Evolutionary conservation across 2,888 invertebrate genomes (phyloP).

Genomic region (Sthenelais limicola): DNA sequence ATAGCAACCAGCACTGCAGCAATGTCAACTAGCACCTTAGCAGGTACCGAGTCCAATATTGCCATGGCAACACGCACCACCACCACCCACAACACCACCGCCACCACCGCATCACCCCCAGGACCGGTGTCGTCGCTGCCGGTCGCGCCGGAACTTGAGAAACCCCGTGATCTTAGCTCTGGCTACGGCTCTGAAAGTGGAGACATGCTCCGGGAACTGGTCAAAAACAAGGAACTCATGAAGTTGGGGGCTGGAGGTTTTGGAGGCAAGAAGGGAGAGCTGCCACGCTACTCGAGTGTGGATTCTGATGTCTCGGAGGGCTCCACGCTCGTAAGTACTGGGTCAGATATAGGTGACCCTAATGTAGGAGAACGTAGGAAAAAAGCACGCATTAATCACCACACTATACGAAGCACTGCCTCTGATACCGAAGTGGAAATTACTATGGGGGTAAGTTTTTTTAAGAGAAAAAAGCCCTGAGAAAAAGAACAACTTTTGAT

Average conservation of each 20-base stretch:
- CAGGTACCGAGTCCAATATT: background rate
- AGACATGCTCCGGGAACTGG: slow-evolving; percentile 94
- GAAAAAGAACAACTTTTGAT: no score
- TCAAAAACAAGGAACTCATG: slow-evolving; percentile 91
- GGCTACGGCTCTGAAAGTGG: slow-evolving; percentile 76
- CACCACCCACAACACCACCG: background rate
- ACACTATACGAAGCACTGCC: slow-evolving; percentile 84
- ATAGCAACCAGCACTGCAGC: slow-evolving; percentile 16
- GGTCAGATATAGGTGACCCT: slow-evolving; percentile 34
- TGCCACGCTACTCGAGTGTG: slow-evolving; percentile 84
- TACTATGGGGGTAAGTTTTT: slow-evolving; percentile 80
- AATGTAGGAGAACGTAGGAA: slow-evolving; percentile 54
- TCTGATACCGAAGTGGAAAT: slow-evolving; percentile 94
- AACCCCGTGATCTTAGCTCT: slow-evolving; percentile 49
- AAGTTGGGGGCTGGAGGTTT: slow-evolving; percentile 69
- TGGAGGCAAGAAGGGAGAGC: slow-evolving; percentile 42
- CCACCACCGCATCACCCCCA: no score
- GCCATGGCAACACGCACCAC: background rate
- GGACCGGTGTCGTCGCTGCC: slow-evolving; percentile 17
- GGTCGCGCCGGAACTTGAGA: slow-evolving; percentile 43
- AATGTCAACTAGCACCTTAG: slow-evolving; percentile 26
- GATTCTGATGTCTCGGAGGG: slow-evolving; percentile 86
- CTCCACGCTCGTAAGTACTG: slow-evolving; percentile 72
- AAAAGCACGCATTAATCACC: slow-evolving; percentile 75
- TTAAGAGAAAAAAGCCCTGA: no score